Base-by-base conservation (phyloP, 1,140 invertebrate species). In the Neodiprion virginianus region DNA sequence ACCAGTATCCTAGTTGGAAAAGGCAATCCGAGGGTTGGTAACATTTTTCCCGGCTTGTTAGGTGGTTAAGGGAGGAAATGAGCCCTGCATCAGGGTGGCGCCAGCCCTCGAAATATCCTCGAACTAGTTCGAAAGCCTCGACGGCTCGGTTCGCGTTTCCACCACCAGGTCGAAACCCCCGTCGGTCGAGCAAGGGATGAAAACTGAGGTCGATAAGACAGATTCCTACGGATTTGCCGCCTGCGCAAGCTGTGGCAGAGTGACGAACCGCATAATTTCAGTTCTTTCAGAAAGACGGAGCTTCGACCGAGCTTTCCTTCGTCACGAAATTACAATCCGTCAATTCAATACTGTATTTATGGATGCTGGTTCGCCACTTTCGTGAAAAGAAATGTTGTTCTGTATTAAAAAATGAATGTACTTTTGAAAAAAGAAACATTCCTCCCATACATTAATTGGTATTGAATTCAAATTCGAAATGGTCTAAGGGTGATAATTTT, bases 101-200 rank as follows among this genome's bases (percentile, higher is more conserved):
- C 83, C 85, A 74, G 66, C 79, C 65, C 73, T 72, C 83, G 83
- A 79, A 76, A 83, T 82, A 81, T 77, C 71, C 72, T 50, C 12
- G 76, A 78, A 84, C 66, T 40, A 40, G 70, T 17, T 1, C 67
- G 79, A 67, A 81, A 78, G 79, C 83, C 71, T 40, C 79, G 78
- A 83, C 83, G 79, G 74, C 75, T 67, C 72, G 78, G 47, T 76
- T 80, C 75, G 14, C 23, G 70, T 47, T 23, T 4, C 7, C 73
- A 72, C 82, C 79, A 78, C 78, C 79, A 81, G 78, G 78, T 80
- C 75, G 77, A 82, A 67, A 12, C 47, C 14, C 9, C 12, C 70
- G n/a, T 48, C 70, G 70, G 5, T 61, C n/a, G 53, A 61, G 53
- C 7, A 61, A 40, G 70, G n/a, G 48, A 77, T 69, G 71, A 79